phyloP scores from a whole-genome alignment of 92 coral and sea anemone genomes.

The Phenganax marumi region DNA sequence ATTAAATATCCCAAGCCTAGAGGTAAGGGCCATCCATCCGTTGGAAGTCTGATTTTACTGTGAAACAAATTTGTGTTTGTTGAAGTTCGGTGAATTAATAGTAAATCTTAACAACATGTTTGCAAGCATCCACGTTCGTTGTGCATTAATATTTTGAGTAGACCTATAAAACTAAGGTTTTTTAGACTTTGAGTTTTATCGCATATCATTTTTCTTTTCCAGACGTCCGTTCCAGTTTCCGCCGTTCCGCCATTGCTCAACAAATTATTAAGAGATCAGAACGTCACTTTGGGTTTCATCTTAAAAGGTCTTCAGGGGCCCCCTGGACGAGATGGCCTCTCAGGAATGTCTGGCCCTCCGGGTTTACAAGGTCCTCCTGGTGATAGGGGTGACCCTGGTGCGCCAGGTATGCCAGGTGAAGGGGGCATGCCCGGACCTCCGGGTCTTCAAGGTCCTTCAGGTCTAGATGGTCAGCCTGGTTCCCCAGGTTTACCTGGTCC shows the following conservation, averaged over 20 bases:
- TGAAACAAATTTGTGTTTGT: too few relatives aligned
- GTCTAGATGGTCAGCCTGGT: constrained; percentile 98
- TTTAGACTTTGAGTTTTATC: neutral
- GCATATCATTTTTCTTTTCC: constrained; percentile 4
- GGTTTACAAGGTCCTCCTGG: constrained; percentile 96
- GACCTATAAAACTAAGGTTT: neutral
- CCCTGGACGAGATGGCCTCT: constrained; percentile 91
- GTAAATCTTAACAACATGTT: too few relatives aligned
- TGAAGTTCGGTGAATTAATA: too few relatives aligned
- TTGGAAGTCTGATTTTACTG: too few relatives aligned
- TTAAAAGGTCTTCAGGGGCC: constrained; percentile 99
- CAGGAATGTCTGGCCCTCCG: constrained; percentile 97
- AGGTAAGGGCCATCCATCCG: too few relatives aligned
- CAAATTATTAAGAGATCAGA: constrained; percentile 97
- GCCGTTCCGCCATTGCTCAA: constrained; percentile 97
- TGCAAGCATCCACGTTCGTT: too few relatives aligned
- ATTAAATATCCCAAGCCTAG: too few relatives aligned
- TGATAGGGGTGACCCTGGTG: constrained; percentile 88
- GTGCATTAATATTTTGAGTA: neutral
- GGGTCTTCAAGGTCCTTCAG: constrained; percentile 98
- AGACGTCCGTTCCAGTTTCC: constrained; percentile 97
- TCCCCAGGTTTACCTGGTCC: constrained; percentile 98
- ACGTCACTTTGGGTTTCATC: constrained; percentile 98
- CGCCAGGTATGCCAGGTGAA: constrained; percentile 89
- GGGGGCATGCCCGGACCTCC: constrained; percentile 95